These are phyloP conservation scores for Smittia sp. DNA, from an alignment of 2,888 invertebrate genomes.

Conservation along the genomic window DNA sequence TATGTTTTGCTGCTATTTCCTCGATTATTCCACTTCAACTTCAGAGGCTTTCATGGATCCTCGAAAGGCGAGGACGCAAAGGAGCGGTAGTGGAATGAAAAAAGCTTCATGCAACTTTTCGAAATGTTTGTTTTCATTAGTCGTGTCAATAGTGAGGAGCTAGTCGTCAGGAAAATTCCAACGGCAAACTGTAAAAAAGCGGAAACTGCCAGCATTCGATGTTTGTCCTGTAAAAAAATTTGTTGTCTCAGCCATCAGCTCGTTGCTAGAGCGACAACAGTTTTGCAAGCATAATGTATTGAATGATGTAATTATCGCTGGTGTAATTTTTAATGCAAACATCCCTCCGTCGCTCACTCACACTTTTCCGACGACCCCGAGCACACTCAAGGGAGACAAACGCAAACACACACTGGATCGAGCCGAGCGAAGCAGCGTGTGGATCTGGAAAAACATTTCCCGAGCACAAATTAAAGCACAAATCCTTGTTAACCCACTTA, in stretches of 20 bases:
- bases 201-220: background rate
- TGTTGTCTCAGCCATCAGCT: background rate
- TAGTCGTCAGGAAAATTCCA: no score
- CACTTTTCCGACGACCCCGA: background rate
- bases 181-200: background rate
- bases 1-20: background rate
- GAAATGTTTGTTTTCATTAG: conserved; percentile 19
- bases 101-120: background rate
- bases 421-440: background rate
- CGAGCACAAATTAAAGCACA: conserved; percentile 10
- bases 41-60: background rate
- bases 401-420: background rate
- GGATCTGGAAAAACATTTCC: conserved; percentile 5
- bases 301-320: conserved; percentile 36
- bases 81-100: background rate
- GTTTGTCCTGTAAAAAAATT: background rate
- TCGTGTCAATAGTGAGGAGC: conserved; percentile 11
- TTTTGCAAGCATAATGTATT: conserved; percentile 22
- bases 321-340: conserved; percentile 38
- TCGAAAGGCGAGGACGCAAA: background rate
- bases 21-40: background rate
- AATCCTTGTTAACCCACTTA: conserved; percentile 25
- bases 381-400: conserved; percentile 7
- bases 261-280: background rate
- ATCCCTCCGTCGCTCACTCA: conserved; percentile 28